A percentile compares a stretch with the other conserved stretches of the same genome.
phyloP scores from a whole-genome alignment of 2,797 vertebrate species.

The Erithacus rubecula region DNA sequence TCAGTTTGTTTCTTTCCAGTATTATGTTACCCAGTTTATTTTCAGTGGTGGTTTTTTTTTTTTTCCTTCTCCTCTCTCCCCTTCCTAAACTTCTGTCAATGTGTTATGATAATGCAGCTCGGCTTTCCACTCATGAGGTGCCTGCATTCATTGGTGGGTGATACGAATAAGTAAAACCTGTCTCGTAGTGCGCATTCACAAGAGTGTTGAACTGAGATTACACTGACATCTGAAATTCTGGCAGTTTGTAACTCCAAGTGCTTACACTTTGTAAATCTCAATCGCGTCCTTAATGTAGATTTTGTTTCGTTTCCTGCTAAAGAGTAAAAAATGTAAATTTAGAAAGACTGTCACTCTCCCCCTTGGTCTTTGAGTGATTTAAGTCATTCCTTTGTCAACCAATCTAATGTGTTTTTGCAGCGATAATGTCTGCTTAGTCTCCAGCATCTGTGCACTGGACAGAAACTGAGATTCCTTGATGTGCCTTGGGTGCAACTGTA shows the following conservation, averaged over 20 bases:
- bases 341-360: slow-evolving; percentile 64
- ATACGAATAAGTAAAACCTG: slow-evolving; percentile 69
- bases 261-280: slow-evolving; percentile 69
- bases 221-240: slow-evolving; percentile 70
- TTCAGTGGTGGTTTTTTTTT: background rate
- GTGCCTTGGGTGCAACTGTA: background rate
- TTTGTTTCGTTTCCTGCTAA: slow-evolving; percentile 62
- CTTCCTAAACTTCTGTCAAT: slow-evolving; percentile 67
- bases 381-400: slow-evolving; percentile 52
- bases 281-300: slow-evolving; percentile 68
- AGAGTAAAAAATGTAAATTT: slow-evolving; percentile 69
- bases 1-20: slow-evolving; percentile 45
- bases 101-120: slow-evolving; percentile 64
- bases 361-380: slow-evolving; percentile 64
- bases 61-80: background rate
- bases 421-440: slow-evolving; percentile 21
- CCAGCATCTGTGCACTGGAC: slow-evolving; percentile 42
- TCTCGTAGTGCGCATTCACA: slow-evolving; percentile 66
- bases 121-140: slow-evolving; percentile 59
- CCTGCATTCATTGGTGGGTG: slow-evolving; percentile 70
- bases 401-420: slow-evolving; percentile 47
- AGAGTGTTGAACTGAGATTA: slow-evolving; percentile 69
- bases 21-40: slow-evolving; percentile 47
- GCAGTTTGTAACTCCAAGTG: slow-evolving; percentile 69
- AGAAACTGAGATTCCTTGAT: slow-evolving; percentile 17